Conservation (phyloP, 2,888 invertebrate genomes). For the Xylota sylvarum region DNA sequence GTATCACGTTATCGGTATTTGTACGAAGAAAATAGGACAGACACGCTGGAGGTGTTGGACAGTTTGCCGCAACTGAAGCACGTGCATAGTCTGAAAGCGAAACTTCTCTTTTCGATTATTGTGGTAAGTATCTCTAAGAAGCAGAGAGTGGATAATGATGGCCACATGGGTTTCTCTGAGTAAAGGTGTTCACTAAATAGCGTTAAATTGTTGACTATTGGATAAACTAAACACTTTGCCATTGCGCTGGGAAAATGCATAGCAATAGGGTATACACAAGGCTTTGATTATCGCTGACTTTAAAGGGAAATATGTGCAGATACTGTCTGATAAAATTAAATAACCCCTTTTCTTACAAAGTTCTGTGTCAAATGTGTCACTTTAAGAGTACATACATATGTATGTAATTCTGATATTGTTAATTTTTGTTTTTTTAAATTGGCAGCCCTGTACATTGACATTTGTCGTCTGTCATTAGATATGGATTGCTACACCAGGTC, state of each 20-base stretch:
- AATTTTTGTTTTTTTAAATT: too few relatives aligned
- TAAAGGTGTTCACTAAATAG: slow-evolving; percentile 22
- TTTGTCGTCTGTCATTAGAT: too few relatives aligned
- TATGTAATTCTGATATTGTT: too few relatives aligned
- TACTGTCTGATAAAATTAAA: too few relatives aligned
- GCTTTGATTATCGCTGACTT: not conserved
- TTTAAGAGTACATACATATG: too few relatives aligned
- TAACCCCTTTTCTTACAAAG: too few relatives aligned
- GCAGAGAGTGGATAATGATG: slow-evolving; percentile 19
- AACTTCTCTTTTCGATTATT: slow-evolving; percentile 97
- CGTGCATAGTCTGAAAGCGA: slow-evolving; percentile 95
- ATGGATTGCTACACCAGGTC: too few relatives aligned
- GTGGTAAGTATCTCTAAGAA: slow-evolving; percentile 92
- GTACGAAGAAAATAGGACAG: slow-evolving; percentile 93
- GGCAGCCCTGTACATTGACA: too few relatives aligned
- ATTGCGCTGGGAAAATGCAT: not conserved
- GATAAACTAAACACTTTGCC: slow-evolving; percentile 16
- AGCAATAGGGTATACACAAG: not conserved
- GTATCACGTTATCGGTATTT: slow-evolving; percentile 93
- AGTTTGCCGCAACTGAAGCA: slow-evolving; percentile 92
- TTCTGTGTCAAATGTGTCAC: too few relatives aligned
- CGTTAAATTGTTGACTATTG: slow-evolving; percentile 9
- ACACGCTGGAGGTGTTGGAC: slow-evolving; percentile 94
- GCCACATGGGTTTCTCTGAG: slow-evolving; percentile 32
- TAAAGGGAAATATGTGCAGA: too few relatives aligned